Evolutionary conservation across 2,888 invertebrate genomes (phyloP), one percentile per base, ranked within the genome.

Genomic region (Cryptosula pallasiana): DNA sequence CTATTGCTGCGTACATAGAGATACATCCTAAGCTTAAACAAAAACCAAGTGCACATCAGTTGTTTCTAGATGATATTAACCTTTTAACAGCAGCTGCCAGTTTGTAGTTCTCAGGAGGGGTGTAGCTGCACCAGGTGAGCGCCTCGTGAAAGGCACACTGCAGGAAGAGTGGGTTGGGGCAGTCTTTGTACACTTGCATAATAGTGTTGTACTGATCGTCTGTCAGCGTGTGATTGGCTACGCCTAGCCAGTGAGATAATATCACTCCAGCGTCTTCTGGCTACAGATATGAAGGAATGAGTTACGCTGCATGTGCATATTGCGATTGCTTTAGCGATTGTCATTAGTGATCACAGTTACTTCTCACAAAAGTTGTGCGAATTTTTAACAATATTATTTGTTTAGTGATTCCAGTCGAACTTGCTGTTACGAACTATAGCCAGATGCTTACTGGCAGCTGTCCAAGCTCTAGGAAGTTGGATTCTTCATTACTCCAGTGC

Each of bases 121-220:
- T 74, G 72, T 78, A 78, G 0, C 82, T 81, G 9, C 77, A 73
- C 82, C 83, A 83, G 1, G 70, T 71, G 20, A 80, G 69, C 0
- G 78, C 74, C 70, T 82, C 82, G 25, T 76, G 75, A 73, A 79
- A 80, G 16, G 79, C 75, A 29, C 80, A 71, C 76, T 78, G 77
- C 27, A 83, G 73, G 73, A 78, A 82, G 16, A 83, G 76, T 3
- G 81, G 81, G 25, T 76, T 76, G 2, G 79, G 78, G 71, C 78
- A 79, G 70, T 77, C 78, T 29, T 73, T 75, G 73, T 79, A 80
- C 74, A 89, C 89, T 72, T 91, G 89, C 73, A 93, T 86, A 82
- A 91, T 89, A 72, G 87, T 84, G 75, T 87, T 87, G 75, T 91
- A 86, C 81, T 91, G 91, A 35, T 90, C 88, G 69, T 87, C 85